phyloP scores from a whole-genome alignment of 1,140 invertebrate genomes.

The Propsilocerus akamusi region DNA sequence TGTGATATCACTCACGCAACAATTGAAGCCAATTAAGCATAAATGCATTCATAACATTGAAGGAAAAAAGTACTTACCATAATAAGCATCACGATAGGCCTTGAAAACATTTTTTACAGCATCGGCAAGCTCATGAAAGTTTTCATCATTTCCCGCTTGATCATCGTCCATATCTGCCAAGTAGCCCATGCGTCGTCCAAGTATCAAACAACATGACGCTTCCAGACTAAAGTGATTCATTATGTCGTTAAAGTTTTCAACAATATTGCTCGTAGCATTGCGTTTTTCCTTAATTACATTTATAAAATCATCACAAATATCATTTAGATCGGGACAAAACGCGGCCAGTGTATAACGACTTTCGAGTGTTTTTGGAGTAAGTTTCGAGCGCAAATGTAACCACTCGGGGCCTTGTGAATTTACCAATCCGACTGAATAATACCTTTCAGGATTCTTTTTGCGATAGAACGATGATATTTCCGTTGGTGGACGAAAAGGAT shows the following conservation, averaged over 20 bases:
- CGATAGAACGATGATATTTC: constrained; percentile 65
- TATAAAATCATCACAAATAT: constrained; percentile 62
- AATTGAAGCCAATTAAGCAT: too few species aligned
- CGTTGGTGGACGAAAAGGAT: constrained; percentile 63
- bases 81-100: constrained; percentile 59
- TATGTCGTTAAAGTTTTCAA: constrained; percentile 46
- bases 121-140: constrained; percentile 35
- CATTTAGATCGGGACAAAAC: constrained; percentile 58
- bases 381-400: constrained; percentile 47
- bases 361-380: constrained; percentile 53
- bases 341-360: constrained; percentile 53
- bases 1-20: too few species aligned
- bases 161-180: constrained; percentile 26
- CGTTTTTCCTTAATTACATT: constrained; percentile 36
- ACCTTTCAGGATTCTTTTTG: constrained; percentile 49
- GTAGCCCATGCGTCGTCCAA: constrained; percentile 62
- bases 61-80: constrained; percentile 26
- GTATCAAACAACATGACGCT: constrained; percentile 54
- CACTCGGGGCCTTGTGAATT: constrained; percentile 71
- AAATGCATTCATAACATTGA: not conserved
- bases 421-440: constrained; percentile 57
- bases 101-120: constrained; percentile 56
- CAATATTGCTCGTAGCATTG: constrained; percentile 24
- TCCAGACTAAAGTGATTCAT: constrained; percentile 62
- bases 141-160: constrained; percentile 27